Conservation (phyloP, 2,797 vertebrate species). For the Lophius americanus region DNA sequence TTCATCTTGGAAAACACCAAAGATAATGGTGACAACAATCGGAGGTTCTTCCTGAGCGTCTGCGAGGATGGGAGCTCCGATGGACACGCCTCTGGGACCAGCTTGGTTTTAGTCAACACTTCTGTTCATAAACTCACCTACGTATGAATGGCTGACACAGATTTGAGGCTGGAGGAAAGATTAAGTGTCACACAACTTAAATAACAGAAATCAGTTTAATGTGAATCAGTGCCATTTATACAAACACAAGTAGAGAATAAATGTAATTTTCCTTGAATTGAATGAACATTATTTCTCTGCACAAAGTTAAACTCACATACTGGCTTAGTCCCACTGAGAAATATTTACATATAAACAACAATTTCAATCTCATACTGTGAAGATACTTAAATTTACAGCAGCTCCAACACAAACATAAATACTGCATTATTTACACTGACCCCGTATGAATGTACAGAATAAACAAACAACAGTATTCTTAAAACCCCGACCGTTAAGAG, state of each 20-base stretch:
- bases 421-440: background rate
- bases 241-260: constrained; percentile 24
- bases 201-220: constrained; percentile 61
- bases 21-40: too few species aligned
- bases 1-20: too few species aligned
- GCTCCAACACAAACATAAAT: background rate
- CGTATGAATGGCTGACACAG: background rate
- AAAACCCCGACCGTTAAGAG: background rate
- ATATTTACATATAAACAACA: too few species aligned
- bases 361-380: constrained; percentile 18
- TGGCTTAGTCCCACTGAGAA: background rate
- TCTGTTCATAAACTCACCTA: too few species aligned
- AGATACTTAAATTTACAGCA: constrained; percentile 21
- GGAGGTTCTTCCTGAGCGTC: too few species aligned
- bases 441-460: background rate
- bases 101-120: too few species aligned
- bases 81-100: too few species aligned
- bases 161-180: background rate
- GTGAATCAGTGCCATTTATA: constrained; percentile 49
- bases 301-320: constrained; percentile 32
- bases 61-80: too few species aligned
- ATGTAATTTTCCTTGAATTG: too few species aligned
- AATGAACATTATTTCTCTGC: constrained; percentile 13
- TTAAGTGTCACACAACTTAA: background rate
- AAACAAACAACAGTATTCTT: background rate